Evolutionary conservation across 2,797 vertebrate genomes (phyloP).

Genomic region (Sphenodon punctatus): DNA sequence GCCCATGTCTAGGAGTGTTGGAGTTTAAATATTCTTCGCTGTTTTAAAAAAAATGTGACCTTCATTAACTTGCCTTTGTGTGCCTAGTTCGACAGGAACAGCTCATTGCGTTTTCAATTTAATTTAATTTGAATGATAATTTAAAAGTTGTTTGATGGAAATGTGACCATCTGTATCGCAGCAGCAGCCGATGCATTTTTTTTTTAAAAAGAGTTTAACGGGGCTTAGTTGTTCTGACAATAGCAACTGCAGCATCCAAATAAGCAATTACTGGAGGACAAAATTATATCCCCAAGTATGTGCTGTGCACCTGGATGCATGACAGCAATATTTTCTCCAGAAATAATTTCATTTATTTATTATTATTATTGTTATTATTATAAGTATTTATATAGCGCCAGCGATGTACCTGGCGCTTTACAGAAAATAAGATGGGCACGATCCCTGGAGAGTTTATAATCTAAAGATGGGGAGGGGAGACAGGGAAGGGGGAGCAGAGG

Average conservation of each 20-base stretch:
- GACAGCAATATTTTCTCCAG: not conserved
- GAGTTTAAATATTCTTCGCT: constrained; percentile 38
- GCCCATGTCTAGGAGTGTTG: not conserved
- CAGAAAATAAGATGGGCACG: too few species aligned
- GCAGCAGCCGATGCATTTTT: too few species aligned
- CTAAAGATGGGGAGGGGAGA: too few species aligned
- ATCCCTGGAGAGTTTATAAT: too few species aligned
- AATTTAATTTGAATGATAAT: constrained; percentile 79
- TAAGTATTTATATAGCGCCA: too few species aligned
- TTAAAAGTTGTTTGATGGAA: constrained; percentile 71
- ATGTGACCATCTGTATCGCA: constrained; percentile 69
- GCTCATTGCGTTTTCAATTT: constrained; percentile 69
- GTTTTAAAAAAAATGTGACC: constrained; percentile 55
- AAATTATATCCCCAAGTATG: not conserved
- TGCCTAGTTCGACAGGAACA: constrained; percentile 46
- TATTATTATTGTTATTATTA: too few species aligned
- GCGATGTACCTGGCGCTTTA: too few species aligned
- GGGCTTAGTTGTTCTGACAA: not conserved
- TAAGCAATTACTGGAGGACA: not conserved
- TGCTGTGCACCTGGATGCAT: not conserved
- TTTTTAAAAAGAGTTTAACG: constrained; percentile 49
- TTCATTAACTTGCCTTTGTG: constrained; percentile 52
- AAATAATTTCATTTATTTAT: too few species aligned
- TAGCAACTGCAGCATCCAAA: not conserved
- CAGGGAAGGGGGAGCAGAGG: too few species aligned